phyloP scores from a whole-genome alignment of 2,888 invertebrate genomes.

The Alcis repandata region DNA sequence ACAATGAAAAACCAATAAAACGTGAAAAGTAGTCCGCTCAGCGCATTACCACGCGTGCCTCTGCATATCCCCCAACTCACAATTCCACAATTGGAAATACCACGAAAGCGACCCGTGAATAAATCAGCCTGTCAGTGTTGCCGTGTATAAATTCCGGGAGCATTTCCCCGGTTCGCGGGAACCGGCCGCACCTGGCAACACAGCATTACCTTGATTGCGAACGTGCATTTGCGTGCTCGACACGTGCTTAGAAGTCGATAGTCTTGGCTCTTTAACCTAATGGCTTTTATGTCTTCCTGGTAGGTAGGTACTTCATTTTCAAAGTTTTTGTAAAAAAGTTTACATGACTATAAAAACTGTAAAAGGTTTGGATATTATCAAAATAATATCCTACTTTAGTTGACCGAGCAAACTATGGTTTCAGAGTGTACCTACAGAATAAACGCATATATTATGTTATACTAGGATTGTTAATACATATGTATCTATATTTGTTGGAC shows the following conservation, averaged over 20 bases:
- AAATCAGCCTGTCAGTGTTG: conserved; percentile 83
- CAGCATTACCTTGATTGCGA: conserved; percentile 79
- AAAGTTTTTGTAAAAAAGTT: too few relatives aligned
- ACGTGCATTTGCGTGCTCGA: conserved; percentile 69
- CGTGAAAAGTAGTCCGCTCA: conserved; percentile 71
- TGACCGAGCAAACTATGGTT: too few relatives aligned
- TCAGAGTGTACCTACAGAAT: too few relatives aligned
- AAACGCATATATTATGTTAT: too few relatives aligned
- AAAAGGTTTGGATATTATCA: too few relatives aligned
- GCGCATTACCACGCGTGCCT: conserved; percentile 68
- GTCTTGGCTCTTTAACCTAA: conserved; percentile 41
- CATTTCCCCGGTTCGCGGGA: conserved; percentile 59
- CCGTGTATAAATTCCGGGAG: conserved; percentile 69
- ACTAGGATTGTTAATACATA: too few relatives aligned
- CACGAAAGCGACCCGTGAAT: conserved; percentile 62
- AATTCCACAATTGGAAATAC: conserved; percentile 57
- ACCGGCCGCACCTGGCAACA: conserved; percentile 79
- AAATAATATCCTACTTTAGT: too few relatives aligned
- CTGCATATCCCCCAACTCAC: conserved; percentile 69
- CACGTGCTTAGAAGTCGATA: conserved; percentile 50
- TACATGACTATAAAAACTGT: too few relatives aligned
- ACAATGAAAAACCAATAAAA: conserved; percentile 68
- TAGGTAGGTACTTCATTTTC: neutral
- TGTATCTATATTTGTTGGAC: too few relatives aligned
- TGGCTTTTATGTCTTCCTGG: conserved; percentile 34